Conservation (phyloP, 2,797 vertebrate species). For the Gallinago nigripennis region DNA sequence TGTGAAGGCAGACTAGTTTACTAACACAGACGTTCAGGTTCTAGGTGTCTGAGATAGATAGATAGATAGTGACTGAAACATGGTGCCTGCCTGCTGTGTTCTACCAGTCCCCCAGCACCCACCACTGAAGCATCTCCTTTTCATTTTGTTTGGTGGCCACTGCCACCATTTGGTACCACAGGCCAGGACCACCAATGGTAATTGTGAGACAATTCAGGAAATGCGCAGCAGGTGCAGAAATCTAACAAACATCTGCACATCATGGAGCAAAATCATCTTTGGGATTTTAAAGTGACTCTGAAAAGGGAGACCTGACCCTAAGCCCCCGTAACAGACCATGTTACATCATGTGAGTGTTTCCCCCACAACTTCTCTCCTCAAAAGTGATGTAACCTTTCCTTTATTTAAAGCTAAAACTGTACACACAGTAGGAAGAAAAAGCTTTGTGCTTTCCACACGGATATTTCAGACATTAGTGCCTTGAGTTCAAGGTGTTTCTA, state of each 20-base stretch:
- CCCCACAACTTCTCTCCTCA: not conserved
- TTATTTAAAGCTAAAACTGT: not conserved
- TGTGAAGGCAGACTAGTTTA: not conserved
- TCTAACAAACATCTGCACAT: not conserved
- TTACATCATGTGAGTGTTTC: not conserved
- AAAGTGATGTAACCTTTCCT: not conserved
- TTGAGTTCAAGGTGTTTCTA: not conserved
- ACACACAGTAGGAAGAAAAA: not conserved
- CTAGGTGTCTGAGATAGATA: not conserved
- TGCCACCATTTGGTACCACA: not conserved
- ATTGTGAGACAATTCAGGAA: not conserved
- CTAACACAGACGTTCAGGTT: not conserved
- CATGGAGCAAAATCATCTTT: rapidly evolving
- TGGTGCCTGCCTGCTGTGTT: not conserved
- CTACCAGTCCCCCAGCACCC: not conserved
- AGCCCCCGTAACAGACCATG: not conserved
- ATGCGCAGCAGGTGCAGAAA: not conserved
- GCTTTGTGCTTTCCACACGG: not conserved
- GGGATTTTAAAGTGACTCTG: not conserved
- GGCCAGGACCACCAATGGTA: not conserved
- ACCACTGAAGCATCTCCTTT: not conserved
- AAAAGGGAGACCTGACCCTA: not conserved
- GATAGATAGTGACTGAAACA: not conserved
- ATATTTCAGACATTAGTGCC: not conserved
- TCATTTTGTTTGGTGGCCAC: not conserved